Evolutionary conservation across 2,113 vertebrate species (phyloP), one percentile per base, ranked within the genome.

Genomic region (Brachionichthys hirsutus): DNA sequence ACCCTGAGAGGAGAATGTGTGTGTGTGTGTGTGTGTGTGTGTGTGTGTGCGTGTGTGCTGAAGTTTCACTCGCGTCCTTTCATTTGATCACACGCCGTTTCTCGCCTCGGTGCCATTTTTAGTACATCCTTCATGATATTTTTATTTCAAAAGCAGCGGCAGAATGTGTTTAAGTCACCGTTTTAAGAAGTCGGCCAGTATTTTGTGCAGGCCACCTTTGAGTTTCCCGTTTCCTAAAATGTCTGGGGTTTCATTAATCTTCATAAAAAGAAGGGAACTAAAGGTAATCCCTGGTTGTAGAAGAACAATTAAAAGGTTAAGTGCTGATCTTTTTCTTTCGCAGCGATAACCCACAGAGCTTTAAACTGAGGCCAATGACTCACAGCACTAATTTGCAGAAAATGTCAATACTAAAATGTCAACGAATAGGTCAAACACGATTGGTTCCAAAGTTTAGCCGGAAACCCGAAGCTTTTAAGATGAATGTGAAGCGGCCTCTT

Each of bases 281-380:
- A 76, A 85, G 76, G 71, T 88, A 82, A 81, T 84, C 79, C 67
- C 73, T 55, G 54, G 62, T 72, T 36, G 49, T 57, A 73, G 62
- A 82, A 78, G 52, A 85, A 88, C 86, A 89, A 89, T 88, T 89
- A 88, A 90, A 90, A 89, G 89, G 89, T 90, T 88, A 90, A 88
- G 86, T 85, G 75, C 85, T 82, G 80, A 80, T 88, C 73, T 30
- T 30, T 30, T 30, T 30, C 3, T 30, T 30, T 30, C 8, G 1
- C 24, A 30, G 55, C 65, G 82, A 82, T 85, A 82, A 75, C 86
- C 83, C 71, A 0, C 42, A 54, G 78, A 79, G 83, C 81, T 83
- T 85, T 81, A 80, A 81, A 83, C 73, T 19, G 67, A 65, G 61
- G 61, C 84, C 77, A 56, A 50, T 70, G 81, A 75, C 83, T 72